phyloP scores from a whole-genome alignment of 2,888 invertebrate genomes.

The Laothoe populi region DNA sequence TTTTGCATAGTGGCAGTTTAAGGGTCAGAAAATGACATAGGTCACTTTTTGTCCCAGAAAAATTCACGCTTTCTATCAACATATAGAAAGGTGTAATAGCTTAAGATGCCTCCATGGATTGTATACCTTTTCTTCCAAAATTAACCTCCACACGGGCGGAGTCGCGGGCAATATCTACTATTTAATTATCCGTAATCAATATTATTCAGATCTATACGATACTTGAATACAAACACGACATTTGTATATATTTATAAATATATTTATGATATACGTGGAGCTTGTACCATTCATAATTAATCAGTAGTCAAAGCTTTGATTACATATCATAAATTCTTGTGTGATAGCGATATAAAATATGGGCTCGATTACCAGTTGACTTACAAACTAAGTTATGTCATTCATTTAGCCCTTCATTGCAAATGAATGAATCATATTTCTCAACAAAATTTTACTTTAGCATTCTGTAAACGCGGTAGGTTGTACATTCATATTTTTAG shows the following conservation, averaged over 20 bases:
- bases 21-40: too few species aligned
- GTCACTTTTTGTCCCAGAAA: too few species aligned
- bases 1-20: too few species aligned
- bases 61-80: too few species aligned
- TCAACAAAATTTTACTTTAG: neutral
- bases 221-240: neutral
- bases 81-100: too few species aligned
- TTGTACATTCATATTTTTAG: neutral
- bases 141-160: too few species aligned
- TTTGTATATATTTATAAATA: neutral
- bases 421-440: slow-evolving; percentile 15
- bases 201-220: neutral
- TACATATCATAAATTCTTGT: slow-evolving; percentile 22
- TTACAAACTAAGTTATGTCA: slow-evolving; percentile 5
- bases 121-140: too few species aligned
- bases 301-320: slow-evolving; percentile 11
- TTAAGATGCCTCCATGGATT: too few species aligned
- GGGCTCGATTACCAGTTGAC: neutral
- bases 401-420: slow-evolving; percentile 10
- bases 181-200: too few species aligned
- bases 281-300: neutral
- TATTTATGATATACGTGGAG: neutral
- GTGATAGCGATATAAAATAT: slow-evolving; percentile 22
- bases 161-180: too few species aligned
- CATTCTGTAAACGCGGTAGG: too few species aligned